Conservation (phyloP, 2,113 vertebrate species). For the Caloenas nicobarica region DNA sequence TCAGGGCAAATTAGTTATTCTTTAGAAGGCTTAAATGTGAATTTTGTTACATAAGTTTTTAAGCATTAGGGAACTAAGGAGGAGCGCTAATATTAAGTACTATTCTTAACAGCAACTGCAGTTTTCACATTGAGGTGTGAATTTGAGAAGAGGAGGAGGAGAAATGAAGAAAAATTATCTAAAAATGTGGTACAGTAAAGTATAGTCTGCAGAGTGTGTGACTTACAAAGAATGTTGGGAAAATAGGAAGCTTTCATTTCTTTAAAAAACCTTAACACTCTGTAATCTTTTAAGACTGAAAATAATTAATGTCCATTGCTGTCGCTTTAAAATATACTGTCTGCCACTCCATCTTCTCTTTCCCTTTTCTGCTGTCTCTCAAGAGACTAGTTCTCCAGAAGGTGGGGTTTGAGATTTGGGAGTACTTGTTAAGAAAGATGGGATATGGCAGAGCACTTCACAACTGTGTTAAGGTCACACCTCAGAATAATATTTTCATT, state of each 20-base stretch:
- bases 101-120: background rate
- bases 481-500: background rate
- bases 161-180: background rate
- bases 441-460: background rate
- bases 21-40: background rate
- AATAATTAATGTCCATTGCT: conserved; percentile 24
- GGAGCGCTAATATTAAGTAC: background rate
- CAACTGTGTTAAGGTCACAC: background rate
- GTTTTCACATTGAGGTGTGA: background rate
- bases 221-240: background rate
- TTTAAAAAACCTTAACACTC: background rate
- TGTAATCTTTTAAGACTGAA: background rate
- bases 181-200: background rate
- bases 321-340: conserved; percentile 7
- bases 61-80: background rate
- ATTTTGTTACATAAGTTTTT: background rate
- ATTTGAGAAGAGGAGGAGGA: background rate
- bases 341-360: conserved; percentile 22
- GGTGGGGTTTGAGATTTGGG: conserved; percentile 10
- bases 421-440: conserved; percentile 11
- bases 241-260: conserved; percentile 30
- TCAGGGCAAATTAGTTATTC: background rate
- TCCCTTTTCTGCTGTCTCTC: conserved; percentile 30
- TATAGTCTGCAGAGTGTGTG: background rate
- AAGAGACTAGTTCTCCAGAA: conserved; percentile 12